Evolutionary conservation across 1,140 invertebrate genomes (phyloP), one percentile per base, ranked within the genome.

Genomic region (Maniola jurtina): DNA sequence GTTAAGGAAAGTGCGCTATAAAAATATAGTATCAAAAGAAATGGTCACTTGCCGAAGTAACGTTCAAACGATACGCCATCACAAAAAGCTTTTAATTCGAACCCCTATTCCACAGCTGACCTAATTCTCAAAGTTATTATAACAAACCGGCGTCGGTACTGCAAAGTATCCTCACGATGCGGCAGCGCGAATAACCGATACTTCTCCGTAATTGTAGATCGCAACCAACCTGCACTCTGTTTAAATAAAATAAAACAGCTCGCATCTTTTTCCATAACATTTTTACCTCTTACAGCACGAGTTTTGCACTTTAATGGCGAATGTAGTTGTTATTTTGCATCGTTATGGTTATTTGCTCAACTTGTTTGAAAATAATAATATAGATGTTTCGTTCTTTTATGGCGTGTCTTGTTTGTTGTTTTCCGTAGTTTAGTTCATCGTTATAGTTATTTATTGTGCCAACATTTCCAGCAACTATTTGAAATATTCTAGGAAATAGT

Each of bases 191-290:
- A 45, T 45, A 45, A 45, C 42, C 42, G 42, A 45, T 45, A 45
- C 42, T 45, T 45, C 42, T 11, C 42, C 13, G 42, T 11, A 45
- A 45, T 45, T 6, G 42, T 45, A 45, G 9, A 45, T n/a, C 10
- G 42, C 42, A 45, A 45, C 42, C 42, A 45, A 45, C 42, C 13
- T 13, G 5, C 13, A 40, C 11, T 25, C 62, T 55, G 64, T 71
- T 68, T 57, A 67, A 66, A 68, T 66, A 45, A 67, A 66, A 68
- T 66, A 45, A 61, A 61, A 50, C 48, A 61, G 52, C 16, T 62
- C 10, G 15, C 15, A 40, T n/a, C 13, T 57, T 48, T 40, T 45
- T 14, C 36, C 36, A 35, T 38, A 48, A 61, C 36, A 35, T 55
- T 55, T 54, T 13, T 45, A 45, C 42, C 9, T 13, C 42, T 13